phyloP scores from a whole-genome alignment of 2,797 vertebrate genomes.

The Sitta carolinensis region DNA sequence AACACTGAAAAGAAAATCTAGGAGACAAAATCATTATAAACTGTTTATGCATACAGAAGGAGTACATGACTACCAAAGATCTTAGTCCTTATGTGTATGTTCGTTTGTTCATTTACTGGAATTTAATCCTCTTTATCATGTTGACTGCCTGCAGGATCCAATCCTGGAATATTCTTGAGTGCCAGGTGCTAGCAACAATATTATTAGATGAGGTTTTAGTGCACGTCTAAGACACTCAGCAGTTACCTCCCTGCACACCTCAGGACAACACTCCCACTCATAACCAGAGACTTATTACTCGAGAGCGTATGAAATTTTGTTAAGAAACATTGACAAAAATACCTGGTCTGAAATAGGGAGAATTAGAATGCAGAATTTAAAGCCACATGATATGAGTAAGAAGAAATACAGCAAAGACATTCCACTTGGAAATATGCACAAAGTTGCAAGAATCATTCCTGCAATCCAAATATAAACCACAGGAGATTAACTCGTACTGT shows the following conservation, averaged over 20 bases:
- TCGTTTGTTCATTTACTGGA: not conserved
- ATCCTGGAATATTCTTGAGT: not conserved
- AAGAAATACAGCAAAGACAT: not conserved
- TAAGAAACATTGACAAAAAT: not conserved
- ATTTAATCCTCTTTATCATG: not conserved
- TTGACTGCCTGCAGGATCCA: not conserved
- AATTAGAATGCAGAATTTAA: not conserved
- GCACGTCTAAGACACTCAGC: not conserved
- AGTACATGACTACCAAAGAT: not conserved
- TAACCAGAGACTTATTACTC: not conserved
- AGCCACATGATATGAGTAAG: not conserved
- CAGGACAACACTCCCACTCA: not conserved
- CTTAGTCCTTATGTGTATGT: not conserved
- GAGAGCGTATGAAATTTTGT: not conserved
- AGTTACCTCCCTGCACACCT: not conserved
- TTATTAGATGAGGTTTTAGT: not conserved
- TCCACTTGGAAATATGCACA: not conserved
- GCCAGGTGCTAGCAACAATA: not conserved
- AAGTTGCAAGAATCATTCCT: not conserved
- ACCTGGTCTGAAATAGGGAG: not conserved
- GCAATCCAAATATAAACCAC: not conserved
- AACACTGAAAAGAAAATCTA: not conserved
- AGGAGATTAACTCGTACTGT: not conserved
- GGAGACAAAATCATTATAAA: not conserved
- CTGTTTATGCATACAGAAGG: not conserved